Evolutionary conservation across 2,888 invertebrate species (phyloP).

Genomic region (Cremastinae sp.): DNA sequence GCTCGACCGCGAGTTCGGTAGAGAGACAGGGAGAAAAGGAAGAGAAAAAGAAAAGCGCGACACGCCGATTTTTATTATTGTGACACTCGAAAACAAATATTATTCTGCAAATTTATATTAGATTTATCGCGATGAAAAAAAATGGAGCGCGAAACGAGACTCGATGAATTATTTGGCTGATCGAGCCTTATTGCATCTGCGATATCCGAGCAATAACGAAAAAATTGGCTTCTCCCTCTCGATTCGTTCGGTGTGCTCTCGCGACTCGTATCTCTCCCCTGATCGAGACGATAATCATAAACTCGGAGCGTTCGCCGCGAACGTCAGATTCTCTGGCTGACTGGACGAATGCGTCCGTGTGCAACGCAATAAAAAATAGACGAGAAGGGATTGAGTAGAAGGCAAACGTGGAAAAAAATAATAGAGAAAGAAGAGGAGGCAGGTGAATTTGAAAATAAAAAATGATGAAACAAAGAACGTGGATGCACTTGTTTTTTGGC

Average conservation of each 20-base stretch:
- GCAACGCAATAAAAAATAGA: conserved; percentile 6
- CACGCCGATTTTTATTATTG: conserved; percentile 13
- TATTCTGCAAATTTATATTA: not conserved
- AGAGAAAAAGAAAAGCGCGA: conserved; percentile 5
- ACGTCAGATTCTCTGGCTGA: conserved; percentile 35
- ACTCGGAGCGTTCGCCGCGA: conserved; percentile 12
- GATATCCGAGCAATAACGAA: not conserved
- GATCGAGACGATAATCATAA: conserved; percentile 1
- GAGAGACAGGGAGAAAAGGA: conserved; percentile 4
- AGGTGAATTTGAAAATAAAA: conserved; percentile 9
- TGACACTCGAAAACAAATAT: conserved; percentile 30
- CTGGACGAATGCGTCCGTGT: not conserved
- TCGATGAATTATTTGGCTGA: not conserved
- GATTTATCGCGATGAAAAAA: not conserved
- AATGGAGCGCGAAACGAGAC: not conserved
- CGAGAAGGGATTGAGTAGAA: conserved; percentile 1
- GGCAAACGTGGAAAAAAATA: conserved; percentile 10
- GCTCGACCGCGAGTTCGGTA: conserved; percentile 42
- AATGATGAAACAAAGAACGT: conserved; percentile 6
- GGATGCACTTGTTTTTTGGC: conserved; percentile 33
- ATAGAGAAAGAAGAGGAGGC: conserved; percentile 13
- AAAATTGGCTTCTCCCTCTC: not conserved
- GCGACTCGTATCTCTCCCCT: not conserved
- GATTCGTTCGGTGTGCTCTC: conserved; percentile 42
- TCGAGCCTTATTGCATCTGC: not conserved